A percentile compares a stretch with the other conserved stretches of the same genome.
Evolutionary conservation across 2,888 invertebrate species (phyloP).

Genomic region (Caenorhabditis sp.): DNA sequence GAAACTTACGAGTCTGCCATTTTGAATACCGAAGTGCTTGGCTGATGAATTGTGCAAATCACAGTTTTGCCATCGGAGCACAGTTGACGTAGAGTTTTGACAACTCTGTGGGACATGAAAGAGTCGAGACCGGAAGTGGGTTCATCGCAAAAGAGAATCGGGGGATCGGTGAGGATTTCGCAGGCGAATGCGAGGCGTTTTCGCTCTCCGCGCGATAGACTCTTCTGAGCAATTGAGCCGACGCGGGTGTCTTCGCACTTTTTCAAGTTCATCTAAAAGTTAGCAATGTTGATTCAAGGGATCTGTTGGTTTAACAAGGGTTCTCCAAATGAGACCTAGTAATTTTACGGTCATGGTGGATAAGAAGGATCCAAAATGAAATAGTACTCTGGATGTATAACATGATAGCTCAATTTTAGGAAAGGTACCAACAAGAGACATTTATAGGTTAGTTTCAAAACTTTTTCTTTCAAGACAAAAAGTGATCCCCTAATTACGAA

Average conservation of each 20-base stretch:
- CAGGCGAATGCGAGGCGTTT: slow-evolving; percentile 92
- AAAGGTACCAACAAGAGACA: no score
- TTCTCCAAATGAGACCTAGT: no score
- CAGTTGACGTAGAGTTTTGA: slow-evolving; percentile 71
- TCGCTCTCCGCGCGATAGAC: slow-evolving; percentile 94
- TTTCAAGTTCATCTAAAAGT: slow-evolving; percentile 34
- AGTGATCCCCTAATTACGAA: no score
- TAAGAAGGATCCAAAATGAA: no score
- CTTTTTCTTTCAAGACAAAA: no score
- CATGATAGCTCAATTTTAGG: no score
- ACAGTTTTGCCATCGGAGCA: slow-evolving; percentile 83
- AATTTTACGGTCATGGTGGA: no score
- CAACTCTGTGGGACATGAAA: slow-evolving; percentile 52
- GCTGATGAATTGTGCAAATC: slow-evolving; percentile 91
- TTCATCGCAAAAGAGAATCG: slow-evolving; percentile 57
- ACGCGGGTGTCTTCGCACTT: slow-evolving; percentile 42
- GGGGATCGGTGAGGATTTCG: slow-evolving; percentile 75
- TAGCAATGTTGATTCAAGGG: no score
- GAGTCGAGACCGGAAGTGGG: slow-evolving; percentile 55
- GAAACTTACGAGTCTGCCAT: slow-evolving; percentile 80
- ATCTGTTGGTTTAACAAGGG: no score
- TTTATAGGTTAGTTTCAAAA: no score
- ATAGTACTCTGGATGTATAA: no score
- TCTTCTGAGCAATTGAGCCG: slow-evolving; percentile 75
- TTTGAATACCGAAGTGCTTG: slow-evolving; percentile 85